These are phyloP conservation scores for Coluber constrictor DNA, from an alignment of 2,797 vertebrate genomes.

Conservation along the genomic window DNA sequence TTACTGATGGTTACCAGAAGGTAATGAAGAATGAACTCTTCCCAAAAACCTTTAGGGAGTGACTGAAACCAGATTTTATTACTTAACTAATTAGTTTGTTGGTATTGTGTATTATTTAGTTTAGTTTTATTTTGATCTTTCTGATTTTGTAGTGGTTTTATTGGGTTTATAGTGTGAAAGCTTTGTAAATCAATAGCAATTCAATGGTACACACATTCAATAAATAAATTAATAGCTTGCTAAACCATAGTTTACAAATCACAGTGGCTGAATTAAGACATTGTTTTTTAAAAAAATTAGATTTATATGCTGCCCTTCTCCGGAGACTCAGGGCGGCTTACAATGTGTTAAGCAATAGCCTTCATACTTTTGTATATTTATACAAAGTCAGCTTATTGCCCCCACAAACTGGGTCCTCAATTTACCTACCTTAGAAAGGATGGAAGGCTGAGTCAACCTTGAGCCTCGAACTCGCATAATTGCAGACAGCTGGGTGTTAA, in stretches of 20 bases:
- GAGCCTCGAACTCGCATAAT: no score
- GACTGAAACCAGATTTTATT: not conserved
- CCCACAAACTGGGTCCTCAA: no score
- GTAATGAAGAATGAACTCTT: not conserved
- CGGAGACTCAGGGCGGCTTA: no score
- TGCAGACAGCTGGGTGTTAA: no score
- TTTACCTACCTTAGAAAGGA: no score
- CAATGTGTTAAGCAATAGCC: no score
- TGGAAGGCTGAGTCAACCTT: no score
- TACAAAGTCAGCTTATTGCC: no score
- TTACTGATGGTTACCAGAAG: not conserved
- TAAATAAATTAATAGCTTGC: not conserved
- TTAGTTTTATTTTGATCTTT: not conserved
- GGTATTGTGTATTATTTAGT: not conserved
- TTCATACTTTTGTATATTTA: no score
- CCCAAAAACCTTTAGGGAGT: not conserved
- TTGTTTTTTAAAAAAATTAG: no score
- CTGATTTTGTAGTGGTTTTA: not conserved
- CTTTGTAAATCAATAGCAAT: not conserved
- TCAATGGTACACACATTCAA: not conserved
- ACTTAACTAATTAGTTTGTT: not conserved
- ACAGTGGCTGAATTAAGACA: not conserved
- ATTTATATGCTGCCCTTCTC: no score
- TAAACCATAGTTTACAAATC: no score
- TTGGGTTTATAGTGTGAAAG: not conserved